Evolutionary conservation across 2,888 invertebrate genomes (phyloP).

Genomic region (Ceratothoa steindachneri): DNA sequence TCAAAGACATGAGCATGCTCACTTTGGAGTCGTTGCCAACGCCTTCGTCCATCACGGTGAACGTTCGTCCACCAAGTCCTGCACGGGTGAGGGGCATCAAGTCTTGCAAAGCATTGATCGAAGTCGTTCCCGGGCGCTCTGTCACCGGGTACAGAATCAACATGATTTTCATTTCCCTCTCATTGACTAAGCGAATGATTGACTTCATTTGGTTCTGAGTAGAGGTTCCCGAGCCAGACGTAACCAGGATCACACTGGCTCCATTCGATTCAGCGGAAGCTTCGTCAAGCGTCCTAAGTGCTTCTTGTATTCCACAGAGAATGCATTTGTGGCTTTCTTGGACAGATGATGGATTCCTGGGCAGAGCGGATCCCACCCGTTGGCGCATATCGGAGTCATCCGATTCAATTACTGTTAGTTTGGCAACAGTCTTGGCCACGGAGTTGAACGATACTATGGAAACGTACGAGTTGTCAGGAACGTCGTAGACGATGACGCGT

Average conservation of each 20-base stretch:
- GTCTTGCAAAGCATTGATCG: constrained; percentile 24
- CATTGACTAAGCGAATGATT: constrained; percentile 21
- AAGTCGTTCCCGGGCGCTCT: constrained; percentile 20
- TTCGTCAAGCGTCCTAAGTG: constrained; percentile 21
- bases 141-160: constrained; percentile 40
- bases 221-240: constrained; percentile 31
- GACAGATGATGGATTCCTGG: constrained; percentile 41
- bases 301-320: constrained; percentile 40
- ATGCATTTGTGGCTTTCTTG: constrained; percentile 41
- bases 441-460: constrained; percentile 50
- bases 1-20: constrained; percentile 40
- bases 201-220: constrained; percentile 28
- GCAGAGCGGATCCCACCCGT: constrained; percentile 42
- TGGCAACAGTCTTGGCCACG: constrained; percentile 29
- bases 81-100: constrained; percentile 22
- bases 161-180: constrained; percentile 14
- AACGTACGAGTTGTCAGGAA: constrained; percentile 53
- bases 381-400: constrained; percentile 40
- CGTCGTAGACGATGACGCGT: constrained; percentile 60
- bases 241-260: constrained; percentile 32
- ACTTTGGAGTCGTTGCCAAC: constrained; percentile 46
- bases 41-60: constrained; percentile 47
- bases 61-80: constrained; percentile 27
- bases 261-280: constrained; percentile 17
- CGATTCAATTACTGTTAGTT: constrained; percentile 39